Evolutionary conservation across 2,113 vertebrate genomes (phyloP).

Genomic region (Colius striatus): DNA sequence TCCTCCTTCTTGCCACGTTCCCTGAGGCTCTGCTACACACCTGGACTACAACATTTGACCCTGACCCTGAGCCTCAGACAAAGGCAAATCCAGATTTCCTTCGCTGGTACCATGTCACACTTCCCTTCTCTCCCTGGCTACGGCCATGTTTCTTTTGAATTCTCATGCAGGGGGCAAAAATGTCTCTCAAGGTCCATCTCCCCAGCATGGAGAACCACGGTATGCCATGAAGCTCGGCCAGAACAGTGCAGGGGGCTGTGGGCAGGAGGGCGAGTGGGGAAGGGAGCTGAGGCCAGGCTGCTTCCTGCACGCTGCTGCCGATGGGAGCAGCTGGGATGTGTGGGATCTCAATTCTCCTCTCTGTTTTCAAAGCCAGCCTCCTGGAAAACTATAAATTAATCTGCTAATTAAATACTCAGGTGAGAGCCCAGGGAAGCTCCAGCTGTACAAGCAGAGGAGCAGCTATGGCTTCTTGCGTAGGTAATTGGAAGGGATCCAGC

Average conservation of each 20-base stretch:
- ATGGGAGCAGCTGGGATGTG: background rate
- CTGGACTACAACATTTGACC: background rate
- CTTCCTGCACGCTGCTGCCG: background rate
- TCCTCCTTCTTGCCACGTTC: background rate
- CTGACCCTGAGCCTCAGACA: background rate
- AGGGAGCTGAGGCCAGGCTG: background rate
- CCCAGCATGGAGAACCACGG: background rate
- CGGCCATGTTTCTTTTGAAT: background rate
- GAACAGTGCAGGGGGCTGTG: fast-evolving
- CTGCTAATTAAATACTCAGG: constrained; percentile 81
- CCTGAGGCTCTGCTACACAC: background rate
- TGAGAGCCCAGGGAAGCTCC: constrained; percentile 25
- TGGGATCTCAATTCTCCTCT: constrained; percentile 1
- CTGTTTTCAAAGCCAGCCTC: constrained; percentile 49
- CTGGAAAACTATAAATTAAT: constrained; percentile 82
- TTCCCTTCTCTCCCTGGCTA: background rate
- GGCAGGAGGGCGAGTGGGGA: background rate
- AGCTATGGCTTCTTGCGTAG: constrained; percentile 92
- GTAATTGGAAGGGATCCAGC: constrained; percentile 99
- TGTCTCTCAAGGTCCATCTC: background rate
- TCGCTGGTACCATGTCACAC: background rate
- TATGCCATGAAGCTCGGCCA: background rate
- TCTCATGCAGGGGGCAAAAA: background rate
- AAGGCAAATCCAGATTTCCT: background rate
- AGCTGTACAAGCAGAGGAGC: background rate